A percentile compares a stretch with the other conserved stretches of the same genome.
Conservation (phyloP, 2,113 vertebrate genomes). For the Narcine bancroftii region DNA sequence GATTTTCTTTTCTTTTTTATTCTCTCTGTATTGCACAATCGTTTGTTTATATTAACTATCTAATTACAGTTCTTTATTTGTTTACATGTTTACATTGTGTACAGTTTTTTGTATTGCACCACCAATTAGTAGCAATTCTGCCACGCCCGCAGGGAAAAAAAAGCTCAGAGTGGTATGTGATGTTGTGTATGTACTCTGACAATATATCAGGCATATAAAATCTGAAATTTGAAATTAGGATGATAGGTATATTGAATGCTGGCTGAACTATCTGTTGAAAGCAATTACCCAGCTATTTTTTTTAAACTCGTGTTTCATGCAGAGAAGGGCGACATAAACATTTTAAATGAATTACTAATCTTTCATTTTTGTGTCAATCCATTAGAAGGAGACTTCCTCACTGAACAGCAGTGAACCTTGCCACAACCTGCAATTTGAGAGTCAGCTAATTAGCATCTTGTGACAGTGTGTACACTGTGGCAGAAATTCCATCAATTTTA, state of each 20-base stretch:
- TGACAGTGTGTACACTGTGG: not conserved
- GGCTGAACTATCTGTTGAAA: not conserved
- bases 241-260: not conserved
- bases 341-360: slow-evolving; percentile 5
- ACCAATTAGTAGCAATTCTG: too few relatives aligned
- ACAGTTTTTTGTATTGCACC: too few relatives aligned
- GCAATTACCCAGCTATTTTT: not conserved
- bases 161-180: too few relatives aligned
- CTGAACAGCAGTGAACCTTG: not conserved
- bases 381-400: not conserved
- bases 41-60: too few relatives aligned
- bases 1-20: too few relatives aligned
- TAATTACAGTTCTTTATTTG: too few relatives aligned
- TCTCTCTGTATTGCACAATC: too few relatives aligned
- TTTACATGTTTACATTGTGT: too few relatives aligned
- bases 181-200: too few relatives aligned
- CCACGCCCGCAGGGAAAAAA: too few relatives aligned
- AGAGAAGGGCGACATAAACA: not conserved
- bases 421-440: not conserved
- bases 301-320: not conserved
- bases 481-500: slow-evolving; percentile 3
- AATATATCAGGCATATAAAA: too few relatives aligned
- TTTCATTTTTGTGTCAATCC: not conserved
- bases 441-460: not conserved
- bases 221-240: not conserved